phyloP scores from a whole-genome alignment of 2,113 vertebrate species.

The Aepyceros melampus region DNA sequence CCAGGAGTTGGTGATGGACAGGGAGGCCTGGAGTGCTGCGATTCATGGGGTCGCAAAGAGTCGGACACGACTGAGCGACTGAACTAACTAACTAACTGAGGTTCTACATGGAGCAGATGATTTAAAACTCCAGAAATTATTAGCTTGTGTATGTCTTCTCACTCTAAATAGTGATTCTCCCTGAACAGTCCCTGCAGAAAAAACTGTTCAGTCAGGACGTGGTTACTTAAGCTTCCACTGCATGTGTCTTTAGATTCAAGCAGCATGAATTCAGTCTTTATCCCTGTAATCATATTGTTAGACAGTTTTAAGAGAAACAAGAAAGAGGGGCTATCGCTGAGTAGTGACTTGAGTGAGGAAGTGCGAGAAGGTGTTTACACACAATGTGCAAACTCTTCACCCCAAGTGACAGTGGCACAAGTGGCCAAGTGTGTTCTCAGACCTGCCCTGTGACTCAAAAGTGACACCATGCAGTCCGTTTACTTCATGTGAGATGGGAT shows the following conservation, averaged over 20 bases:
- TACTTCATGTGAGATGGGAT: neutral
- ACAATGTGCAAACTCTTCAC: neutral
- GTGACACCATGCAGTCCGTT: neutral
- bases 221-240: neutral
- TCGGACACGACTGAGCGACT: no score
- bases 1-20: no score
- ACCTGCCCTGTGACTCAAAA: neutral
- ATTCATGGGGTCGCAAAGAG: no score
- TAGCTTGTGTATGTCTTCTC: neutral
- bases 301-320: neutral
- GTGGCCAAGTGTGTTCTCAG: neutral
- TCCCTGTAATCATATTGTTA: neutral
- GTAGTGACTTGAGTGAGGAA: neutral
- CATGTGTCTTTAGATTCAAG: neutral
- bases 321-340: neutral
- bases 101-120: neutral
- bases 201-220: neutral
- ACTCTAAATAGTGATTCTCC: neutral
- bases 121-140: conserved; percentile 12
- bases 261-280: neutral
- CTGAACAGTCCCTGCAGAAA: neutral
- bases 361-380: neutral
- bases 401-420: neutral
- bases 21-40: no score
- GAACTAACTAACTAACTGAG: no score